A percentile compares a stretch with the other conserved stretches of the same genome.
phyloP scores from a whole-genome alignment of 1,140 invertebrate genomes.

The Cotesia vestalis region DNA sequence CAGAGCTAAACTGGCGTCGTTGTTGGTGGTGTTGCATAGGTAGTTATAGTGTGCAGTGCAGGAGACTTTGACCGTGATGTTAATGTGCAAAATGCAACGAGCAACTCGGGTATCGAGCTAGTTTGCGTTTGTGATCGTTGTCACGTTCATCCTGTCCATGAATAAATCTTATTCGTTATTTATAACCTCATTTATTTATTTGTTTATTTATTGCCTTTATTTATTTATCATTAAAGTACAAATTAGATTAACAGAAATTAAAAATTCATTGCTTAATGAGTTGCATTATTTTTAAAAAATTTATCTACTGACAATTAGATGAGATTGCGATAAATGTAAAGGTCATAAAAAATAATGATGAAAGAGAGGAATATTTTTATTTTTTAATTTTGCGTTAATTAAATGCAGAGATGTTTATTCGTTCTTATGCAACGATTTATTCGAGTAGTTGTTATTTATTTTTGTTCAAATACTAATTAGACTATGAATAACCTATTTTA shows the following conservation, averaged over 20 bases:
- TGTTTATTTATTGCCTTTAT: neutral
- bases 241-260: neutral
- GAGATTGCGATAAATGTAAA: no score
- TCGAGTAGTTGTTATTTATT: no score
- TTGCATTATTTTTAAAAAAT: neutral
- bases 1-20: neutral
- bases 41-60: neutral
- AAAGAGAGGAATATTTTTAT: no score
- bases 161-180: neutral
- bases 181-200: neutral
- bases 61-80: conserved; percentile 25
- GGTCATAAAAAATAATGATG: no score
- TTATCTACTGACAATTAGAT: no score
- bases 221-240: neutral
- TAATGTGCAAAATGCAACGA: conserved; percentile 33
- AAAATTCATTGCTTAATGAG: neutral
- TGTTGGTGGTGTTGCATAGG: neutral
- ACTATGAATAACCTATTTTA: no score
- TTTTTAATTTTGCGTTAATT: no score
- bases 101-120: conserved; percentile 23
- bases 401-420: no score
- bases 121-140: conserved; percentile 30
- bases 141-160: conserved; percentile 10
- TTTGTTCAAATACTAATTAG: no score
- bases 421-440: no score